Evolutionary conservation across 2,113 vertebrate species (phyloP).

Genomic region (rabbit (Oryctolagus cuniculus)): mOryCun1.1 NC_091435.1:98471501-98472000

Average conservation of each 20-base stretch:
- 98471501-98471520: slow-evolving; percentile 13
- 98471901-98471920: slow-evolving; percentile 79
- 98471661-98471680: slow-evolving; percentile 28
- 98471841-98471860: slow-evolving; percentile 87
- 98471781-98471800: slow-evolving; percentile 61
- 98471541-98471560: not conserved
- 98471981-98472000: slow-evolving; percentile 72
- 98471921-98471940: slow-evolving; percentile 76
- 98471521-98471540: slow-evolving; percentile 21
- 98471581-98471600: not conserved
- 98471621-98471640: not conserved
- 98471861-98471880: slow-evolving; percentile 90
- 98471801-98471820: slow-evolving; percentile 34
- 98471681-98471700: not conserved
- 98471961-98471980: slow-evolving; percentile 64
- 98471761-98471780: slow-evolving; percentile 58
- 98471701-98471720: slow-evolving; percentile 33
- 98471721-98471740: not conserved
- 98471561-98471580: not conserved
- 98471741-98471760: slow-evolving; percentile 53
- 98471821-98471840: slow-evolving; percentile 71
- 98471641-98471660: slow-evolving; percentile 24
- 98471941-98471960: slow-evolving; percentile 74
- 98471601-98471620: not conserved
- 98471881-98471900: slow-evolving; percentile 90